Evolutionary conservation across 2,113 vertebrate species (phyloP).

Genomic region (Maylandia zebra): DNA sequence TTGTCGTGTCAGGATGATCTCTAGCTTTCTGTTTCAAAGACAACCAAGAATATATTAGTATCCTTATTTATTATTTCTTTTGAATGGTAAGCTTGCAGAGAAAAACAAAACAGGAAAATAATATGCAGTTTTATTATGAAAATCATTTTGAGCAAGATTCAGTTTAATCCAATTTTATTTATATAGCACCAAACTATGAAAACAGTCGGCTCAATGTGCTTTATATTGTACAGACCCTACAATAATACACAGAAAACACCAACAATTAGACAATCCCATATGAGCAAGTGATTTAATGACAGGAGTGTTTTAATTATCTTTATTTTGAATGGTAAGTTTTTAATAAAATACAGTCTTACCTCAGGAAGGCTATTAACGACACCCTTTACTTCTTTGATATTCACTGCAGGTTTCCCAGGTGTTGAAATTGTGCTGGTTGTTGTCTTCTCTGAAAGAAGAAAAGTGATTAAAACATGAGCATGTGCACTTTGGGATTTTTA

Average conservation of each 20-base stretch:
- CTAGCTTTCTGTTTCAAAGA: fast-evolving
- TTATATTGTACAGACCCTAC: background rate
- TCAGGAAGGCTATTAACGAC: background rate
- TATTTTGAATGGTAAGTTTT: background rate
- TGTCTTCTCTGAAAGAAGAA: background rate
- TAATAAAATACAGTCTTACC: background rate
- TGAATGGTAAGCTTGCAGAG: background rate
- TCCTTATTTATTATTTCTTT: background rate
- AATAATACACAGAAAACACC: background rate
- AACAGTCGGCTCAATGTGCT: fast-evolving
- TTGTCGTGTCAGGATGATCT: background rate
- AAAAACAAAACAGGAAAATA: background rate
- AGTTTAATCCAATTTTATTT: background rate
- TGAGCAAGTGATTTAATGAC: background rate
- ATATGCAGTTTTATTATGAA: background rate
- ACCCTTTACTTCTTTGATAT: background rate
- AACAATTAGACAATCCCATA: background rate
- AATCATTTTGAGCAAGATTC: background rate
- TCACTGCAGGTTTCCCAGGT: background rate
- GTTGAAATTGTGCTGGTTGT: background rate
- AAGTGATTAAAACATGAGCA: background rate
- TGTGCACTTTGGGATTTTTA: background rate
- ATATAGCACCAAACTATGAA: background rate
- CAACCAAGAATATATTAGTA: background rate
- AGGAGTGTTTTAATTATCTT: background rate